Evolutionary conservation across 2,797 vertebrate species (phyloP).

Genomic region (Scyliorhinus canicula): DNA sequence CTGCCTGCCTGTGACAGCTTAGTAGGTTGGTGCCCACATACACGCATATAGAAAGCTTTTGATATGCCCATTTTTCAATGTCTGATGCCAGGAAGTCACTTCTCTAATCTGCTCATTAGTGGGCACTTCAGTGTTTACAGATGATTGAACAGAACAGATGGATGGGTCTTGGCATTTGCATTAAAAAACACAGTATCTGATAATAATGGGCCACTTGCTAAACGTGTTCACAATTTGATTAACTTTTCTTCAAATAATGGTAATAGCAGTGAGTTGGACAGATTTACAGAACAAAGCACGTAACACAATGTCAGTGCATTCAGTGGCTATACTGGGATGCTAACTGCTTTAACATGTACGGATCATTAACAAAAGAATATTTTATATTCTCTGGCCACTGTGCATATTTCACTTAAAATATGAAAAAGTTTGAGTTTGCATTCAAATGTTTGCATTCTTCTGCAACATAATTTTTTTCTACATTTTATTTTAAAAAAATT

Average conservation of each 20-base stretch:
- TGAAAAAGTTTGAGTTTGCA: neutral
- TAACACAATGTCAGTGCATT: neutral
- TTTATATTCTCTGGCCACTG: neutral
- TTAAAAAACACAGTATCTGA: neutral
- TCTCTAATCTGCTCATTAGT: neutral
- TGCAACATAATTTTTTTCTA: too few relatives aligned
- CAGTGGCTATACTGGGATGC: neutral
- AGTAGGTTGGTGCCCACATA: neutral
- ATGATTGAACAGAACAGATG: conserved; percentile 5
- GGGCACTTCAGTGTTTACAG: conserved; percentile 1
- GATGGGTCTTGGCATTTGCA: neutral
- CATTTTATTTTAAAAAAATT: too few relatives aligned
- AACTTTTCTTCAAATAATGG: neutral
- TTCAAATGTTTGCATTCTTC: too few relatives aligned
- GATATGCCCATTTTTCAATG: neutral
- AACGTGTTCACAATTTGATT: neutral
- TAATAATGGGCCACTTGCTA: neutral
- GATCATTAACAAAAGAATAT: neutral
- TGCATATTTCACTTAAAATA: neutral
- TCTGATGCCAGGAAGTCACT: neutral
- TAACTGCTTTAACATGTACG: neutral
- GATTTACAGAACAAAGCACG: neutral
- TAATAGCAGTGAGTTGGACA: neutral
- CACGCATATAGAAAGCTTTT: neutral
- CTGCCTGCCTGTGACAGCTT: neutral